These are phyloP conservation scores for Apogon talboti DNA, from an alignment of 2,797 vertebrate species.

Conservation along the genomic window DNA sequence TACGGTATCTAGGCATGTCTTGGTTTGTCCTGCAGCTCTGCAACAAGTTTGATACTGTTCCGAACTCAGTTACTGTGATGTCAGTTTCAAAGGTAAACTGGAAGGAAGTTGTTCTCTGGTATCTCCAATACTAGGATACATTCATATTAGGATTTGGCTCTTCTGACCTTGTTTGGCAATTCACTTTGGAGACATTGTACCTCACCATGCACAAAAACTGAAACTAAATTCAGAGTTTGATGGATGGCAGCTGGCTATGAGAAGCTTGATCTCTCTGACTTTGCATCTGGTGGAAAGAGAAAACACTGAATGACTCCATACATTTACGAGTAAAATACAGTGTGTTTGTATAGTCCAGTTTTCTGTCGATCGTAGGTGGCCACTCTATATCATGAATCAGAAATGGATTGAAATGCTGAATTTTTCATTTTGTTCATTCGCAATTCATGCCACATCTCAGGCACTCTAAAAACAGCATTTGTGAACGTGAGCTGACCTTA, in stretches of 20 bases:
- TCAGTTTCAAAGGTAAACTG: constrained; percentile 42
- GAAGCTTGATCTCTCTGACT: constrained; percentile 8
- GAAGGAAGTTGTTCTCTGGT: constrained; percentile 27
- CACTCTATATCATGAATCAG: not conserved
- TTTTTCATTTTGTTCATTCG: constrained; percentile 5
- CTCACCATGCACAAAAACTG: too few relatives aligned
- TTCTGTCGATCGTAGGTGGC: not conserved
- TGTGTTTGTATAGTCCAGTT: too few relatives aligned
- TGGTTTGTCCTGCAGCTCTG: constrained; percentile 22
- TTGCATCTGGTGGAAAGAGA: constrained; percentile 7
- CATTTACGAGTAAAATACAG: constrained; percentile 9
- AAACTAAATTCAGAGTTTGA: too few relatives aligned
- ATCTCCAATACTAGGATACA: constrained; percentile 33
- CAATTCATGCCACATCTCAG: not conserved
- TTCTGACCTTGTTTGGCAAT: constrained; percentile 50
- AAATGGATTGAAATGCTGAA: constrained; percentile 1
- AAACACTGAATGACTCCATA: constrained; percentile 11
- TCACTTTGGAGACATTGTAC: constrained; percentile 20
- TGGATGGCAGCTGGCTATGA: too few relatives aligned
- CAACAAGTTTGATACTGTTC: constrained; percentile 22
- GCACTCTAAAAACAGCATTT: not conserved
- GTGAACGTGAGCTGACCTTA: constrained; percentile 1
- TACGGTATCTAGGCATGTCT: constrained; percentile 18
- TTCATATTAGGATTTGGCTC: constrained; percentile 44
- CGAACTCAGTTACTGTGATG: constrained; percentile 26